Evolutionary conservation across 2,888 invertebrate genomes (phyloP), one percentile per base, ranked within the genome.

Genomic region (Lochmaea crataegi): DNA sequence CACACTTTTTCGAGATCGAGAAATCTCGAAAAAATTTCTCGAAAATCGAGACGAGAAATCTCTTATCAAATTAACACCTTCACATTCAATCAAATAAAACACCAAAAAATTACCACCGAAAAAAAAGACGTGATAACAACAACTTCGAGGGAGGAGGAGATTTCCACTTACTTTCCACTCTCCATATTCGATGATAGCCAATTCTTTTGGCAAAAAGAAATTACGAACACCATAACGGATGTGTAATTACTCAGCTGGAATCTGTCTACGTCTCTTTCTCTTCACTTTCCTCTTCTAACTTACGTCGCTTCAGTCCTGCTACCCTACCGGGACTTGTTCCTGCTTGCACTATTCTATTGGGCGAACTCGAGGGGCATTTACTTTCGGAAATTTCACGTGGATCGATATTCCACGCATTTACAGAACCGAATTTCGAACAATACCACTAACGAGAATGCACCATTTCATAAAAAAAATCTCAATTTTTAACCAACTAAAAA

Each of bases 361-460:
- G 45, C 58, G 67, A 67, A 66, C 18, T 56, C 51, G 51, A 60
- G 67, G 58, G 67, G 67, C 67, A 67, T 67, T 67, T 58, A 58
- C 57, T 65, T 73, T 73, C 73, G 61, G 73, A 42, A 64, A 73
- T 73, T 65, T 65, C 56, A 26, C 56, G 11, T 32, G 9, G 69
- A 69, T 73, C 73, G 69, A 73, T 73, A 73, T 65, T 73, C 51
- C 66, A 71, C 56, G 60, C 58, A 63, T 53, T 63, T 68, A 22
- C 61, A 61, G 61, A 41, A 38, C 61, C 61, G 61, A 41, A 61
- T 16, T 32, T 32, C 12, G 2, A 22, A 57, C 57, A 57, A 14
- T n/a, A 11, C 4, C 45, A 45, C 26, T 2, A 26, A 32, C 26
- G 26, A 32, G 26, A 32, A 32, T 32, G 26, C 26, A 32, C 26